Percentiles rank a stretch among this genome's conserved stretches.
Evolutionary conservation across 2,888 invertebrate species (phyloP).

Genomic region (Brachyptera risi): DNA sequence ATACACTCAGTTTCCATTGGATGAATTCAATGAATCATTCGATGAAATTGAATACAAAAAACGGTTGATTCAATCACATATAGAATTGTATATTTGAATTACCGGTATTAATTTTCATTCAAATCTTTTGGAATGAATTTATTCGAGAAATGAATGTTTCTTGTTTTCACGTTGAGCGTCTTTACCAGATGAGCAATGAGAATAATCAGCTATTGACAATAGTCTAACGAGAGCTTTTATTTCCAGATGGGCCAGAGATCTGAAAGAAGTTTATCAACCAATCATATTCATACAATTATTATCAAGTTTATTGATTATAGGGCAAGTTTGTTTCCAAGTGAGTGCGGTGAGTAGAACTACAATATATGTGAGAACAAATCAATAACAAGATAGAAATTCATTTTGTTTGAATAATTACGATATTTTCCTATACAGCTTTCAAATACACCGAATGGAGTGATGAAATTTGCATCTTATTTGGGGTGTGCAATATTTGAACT

Average conservation of each 20-base stretch:
- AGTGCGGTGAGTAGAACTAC: neutral
- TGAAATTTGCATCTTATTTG: slow-evolving; percentile 9
- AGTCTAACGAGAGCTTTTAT: neutral
- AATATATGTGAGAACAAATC: neutral
- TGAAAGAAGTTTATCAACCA: neutral
- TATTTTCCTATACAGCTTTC: neutral
- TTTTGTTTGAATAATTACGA: neutral
- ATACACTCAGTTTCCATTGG: neutral
- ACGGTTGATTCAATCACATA: too few relatives aligned
- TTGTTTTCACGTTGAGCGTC: too few relatives aligned
- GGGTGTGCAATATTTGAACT: slow-evolving; percentile 2
- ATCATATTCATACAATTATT: neutral
- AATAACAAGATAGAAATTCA: neutral
- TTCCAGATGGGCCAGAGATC: slow-evolving; percentile 7
- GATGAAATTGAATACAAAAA: too few relatives aligned
- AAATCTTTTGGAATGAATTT: too few relatives aligned
- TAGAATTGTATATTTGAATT: too few relatives aligned
- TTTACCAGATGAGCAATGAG: too few relatives aligned
- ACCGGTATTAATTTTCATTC: too few relatives aligned
- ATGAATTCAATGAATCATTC: too few relatives aligned
- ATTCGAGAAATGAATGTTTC: too few relatives aligned
- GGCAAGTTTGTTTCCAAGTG: slow-evolving; percentile 12
- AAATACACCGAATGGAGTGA: neutral
- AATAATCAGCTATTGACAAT: too few relatives aligned
- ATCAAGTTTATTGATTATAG: slow-evolving; percentile 10